Base-by-base conservation (phyloP, 2,797 vertebrate species). In the Eulemur mongoz region DNA sequence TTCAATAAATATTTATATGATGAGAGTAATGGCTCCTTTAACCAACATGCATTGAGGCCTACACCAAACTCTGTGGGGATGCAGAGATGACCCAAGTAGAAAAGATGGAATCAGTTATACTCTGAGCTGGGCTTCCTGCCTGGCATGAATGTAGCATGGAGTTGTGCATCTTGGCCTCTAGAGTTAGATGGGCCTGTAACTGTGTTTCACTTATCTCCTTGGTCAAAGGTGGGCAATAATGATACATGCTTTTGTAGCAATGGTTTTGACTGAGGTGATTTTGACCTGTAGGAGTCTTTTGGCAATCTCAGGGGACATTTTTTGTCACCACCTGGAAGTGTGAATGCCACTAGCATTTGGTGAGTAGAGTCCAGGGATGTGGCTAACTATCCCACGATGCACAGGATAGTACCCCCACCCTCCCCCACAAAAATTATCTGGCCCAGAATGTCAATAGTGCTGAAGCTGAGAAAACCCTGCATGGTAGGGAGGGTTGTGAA, bases 391-490 rank as follows among this genome's bases (percentile, higher is more conserved):
- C 38, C 32, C 73, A 2, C 1, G 30, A 14, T 3, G 5, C 8
- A 30, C 0, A 38, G 89, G 59, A 65, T 6, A 57, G 1, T 2
- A 12, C 5, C 11, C 18, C 50, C 0, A 9, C 14, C 32, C 32
- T 3, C 14, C 1, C 17, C 7, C 25, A 23, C 10, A 45, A 32
- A 81, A 50, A 30, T 38, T 18, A 11, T 18, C 2, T 0, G 17
- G 45, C 32, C 25, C 35, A 2, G 22, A 50, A 25, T 15, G 23
- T 63, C 30, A 40, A 0, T 32, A 17, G 52, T 63, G 63, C 70
- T 1, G 15, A 73, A 32, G 45, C 14, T 32, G 91, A 89, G 94
- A 92, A 92, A 92, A 45, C 35, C 30, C 40, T 52, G 79, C 59
- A 25, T 75, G 30, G 3, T 25, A 45, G 79, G 61, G 30, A 45